Evolutionary conservation across 2,113 vertebrate species (phyloP), one percentile per base, ranked within the genome.

Genomic region (Neotoma lepida): DNA sequence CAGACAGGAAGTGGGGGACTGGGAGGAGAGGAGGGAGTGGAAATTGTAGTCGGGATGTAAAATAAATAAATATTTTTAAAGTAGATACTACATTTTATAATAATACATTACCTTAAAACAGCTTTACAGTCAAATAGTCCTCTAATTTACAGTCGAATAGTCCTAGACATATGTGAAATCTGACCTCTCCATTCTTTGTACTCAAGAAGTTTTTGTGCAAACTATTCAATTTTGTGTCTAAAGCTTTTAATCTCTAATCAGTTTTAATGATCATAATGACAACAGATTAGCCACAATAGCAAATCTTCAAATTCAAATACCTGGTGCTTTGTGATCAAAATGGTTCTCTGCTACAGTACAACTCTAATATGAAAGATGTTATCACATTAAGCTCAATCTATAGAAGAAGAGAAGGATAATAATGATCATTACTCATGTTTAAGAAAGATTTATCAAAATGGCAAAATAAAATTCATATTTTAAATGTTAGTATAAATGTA

Each of bases 271-370:
- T 77, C 54, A 51, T 86, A 73, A 77, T 89, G 8, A 86, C n/a
- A 81, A 88, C 18, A 94, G 8, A 7, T 73, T 41, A 93, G 61
- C 92, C 20, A 90, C 4, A 93, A 77, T 0, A 71, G 14, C 15
- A 78, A 91, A 89, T 51, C 68, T 76, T 94, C 74, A 91, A 85
- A 68, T 92, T 76, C 44, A 90, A 94, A 90, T 76, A 26, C 41
- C 89, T 8, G 8, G 33, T 76, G 89, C 73, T 15, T 91, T 76
- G 8, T 64, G 84, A 82, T 33, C 28, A 71, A 76, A 93, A 76
- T 93, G 56, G 71, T 90, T 2, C 26, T n/a, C 33, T 90, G 74
- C 73, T 84, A 49, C 61, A 13, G 58, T 78, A 30, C 39, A 85
- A 78, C 33, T 2, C 1, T 30, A 68, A 18, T 17, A 9, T 82